Evolutionary conservation across 1,140 invertebrate species (phyloP).

Genomic region (Brachionus sp.): DNA sequence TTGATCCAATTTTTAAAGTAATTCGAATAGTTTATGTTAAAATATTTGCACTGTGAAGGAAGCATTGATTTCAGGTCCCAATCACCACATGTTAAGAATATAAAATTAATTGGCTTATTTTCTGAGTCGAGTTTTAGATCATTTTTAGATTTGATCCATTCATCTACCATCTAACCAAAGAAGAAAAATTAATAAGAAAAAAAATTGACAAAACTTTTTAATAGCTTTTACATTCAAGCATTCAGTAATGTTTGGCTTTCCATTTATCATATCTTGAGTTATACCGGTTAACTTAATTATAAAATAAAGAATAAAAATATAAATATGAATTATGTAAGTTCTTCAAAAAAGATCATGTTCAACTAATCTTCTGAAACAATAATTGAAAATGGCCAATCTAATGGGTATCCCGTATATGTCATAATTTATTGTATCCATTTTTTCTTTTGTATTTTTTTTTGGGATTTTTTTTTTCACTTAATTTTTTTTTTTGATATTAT

Average conservation of each 20-base stretch:
- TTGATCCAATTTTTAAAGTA: conserved; percentile 66
- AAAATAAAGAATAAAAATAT: too few relatives aligned
- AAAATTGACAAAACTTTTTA: background rate
- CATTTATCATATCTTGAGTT: conserved; percentile 61
- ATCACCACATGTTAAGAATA: conserved; percentile 67
- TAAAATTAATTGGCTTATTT: conserved; percentile 50
- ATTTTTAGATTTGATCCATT: conserved; percentile 59
- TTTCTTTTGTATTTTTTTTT: too few relatives aligned
- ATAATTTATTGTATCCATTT: too few relatives aligned
- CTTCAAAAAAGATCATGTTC: too few relatives aligned
- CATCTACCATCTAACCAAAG: conserved; percentile 52
- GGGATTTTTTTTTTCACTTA: too few relatives aligned
- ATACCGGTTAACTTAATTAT: conserved; percentile 57
- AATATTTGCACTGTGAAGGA: conserved; percentile 62
- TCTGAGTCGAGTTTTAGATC: conserved; percentile 48
- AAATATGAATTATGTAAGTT: too few relatives aligned
- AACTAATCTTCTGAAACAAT: too few relatives aligned
- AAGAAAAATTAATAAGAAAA: background rate
- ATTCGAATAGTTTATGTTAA: conserved; percentile 58
- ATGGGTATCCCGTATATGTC: too few relatives aligned
- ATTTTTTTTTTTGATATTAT: too few relatives aligned
- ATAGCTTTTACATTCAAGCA: conserved; percentile 50
- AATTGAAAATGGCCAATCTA: too few relatives aligned
- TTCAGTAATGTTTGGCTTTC: conserved; percentile 54
- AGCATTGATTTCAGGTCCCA: conserved; percentile 67